Percentiles rank a stretch among this genome's conserved stretches.
Evolutionary conservation across 1,140 invertebrate genomes (phyloP).

Genomic region (Drosophila willistoni): DNA sequence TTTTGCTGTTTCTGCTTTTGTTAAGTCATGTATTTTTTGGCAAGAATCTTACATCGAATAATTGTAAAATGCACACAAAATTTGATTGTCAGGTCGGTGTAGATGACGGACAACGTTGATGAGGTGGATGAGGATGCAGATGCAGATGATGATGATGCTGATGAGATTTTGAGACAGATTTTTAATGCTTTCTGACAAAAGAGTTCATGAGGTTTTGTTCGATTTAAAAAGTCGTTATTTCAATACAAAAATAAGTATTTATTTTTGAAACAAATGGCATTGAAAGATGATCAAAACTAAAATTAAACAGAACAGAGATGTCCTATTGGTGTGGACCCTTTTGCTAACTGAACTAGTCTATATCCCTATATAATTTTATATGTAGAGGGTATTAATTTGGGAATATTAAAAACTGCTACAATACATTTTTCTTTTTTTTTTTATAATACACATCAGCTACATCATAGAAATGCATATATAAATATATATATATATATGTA

Average conservation of each 20-base stretch:
- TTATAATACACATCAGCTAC: slow-evolving; percentile 16
- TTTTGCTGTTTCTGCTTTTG: slow-evolving; percentile 6
- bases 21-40: slow-evolving; percentile 14
- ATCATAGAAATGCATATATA: neutral
- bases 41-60: slow-evolving; percentile 26
- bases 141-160: slow-evolving; percentile 27
- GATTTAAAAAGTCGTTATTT: slow-evolving; percentile 44
- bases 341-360: too few species aligned
- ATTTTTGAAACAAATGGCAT: slow-evolving; percentile 50
- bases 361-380: too few species aligned
- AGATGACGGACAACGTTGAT: slow-evolving; percentile 5
- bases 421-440: slow-evolving; percentile 7
- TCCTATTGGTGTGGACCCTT: too few species aligned
- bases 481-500: slow-evolving; percentile 21
- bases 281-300: slow-evolving; percentile 30
- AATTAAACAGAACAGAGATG: neutral
- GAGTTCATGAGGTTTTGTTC: slow-evolving; percentile 49
- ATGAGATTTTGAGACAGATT: slow-evolving; percentile 39
- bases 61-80: slow-evolving; percentile 20
- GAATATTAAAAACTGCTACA: too few species aligned
- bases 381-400: too few species aligned
- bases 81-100: slow-evolving; percentile 45
- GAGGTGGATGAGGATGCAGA: slow-evolving; percentile 33
- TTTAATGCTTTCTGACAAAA: slow-evolving; percentile 64
- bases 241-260: slow-evolving; percentile 34